Evolutionary conservation across 1,140 invertebrate genomes (phyloP).

Genomic region (Lysiphlebus fabarum): DNA sequence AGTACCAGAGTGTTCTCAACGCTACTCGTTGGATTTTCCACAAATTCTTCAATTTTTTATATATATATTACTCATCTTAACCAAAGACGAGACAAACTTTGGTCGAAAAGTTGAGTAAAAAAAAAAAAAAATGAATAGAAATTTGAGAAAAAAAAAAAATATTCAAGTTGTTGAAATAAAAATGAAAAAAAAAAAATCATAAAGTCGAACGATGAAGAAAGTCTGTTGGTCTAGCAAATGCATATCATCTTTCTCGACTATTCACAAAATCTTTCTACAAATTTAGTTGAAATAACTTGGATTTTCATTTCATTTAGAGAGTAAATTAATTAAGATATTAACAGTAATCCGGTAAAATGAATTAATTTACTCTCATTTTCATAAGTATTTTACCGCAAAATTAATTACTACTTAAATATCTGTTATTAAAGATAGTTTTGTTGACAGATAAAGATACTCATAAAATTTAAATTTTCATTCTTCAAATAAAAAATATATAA

Average conservation of each 20-base stretch:
- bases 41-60: conserved; percentile 4
- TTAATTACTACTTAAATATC: neutral
- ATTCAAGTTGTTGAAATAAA: conserved; percentile 13
- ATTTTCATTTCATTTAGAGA: conserved; percentile 10
- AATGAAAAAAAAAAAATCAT: conserved; percentile 15
- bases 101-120: conserved; percentile 6
- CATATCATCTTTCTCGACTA: neutral
- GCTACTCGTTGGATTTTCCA: conserved; percentile 2
- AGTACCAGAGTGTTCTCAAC: conserved; percentile 9
- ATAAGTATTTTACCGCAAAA: neutral
- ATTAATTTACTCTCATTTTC: conserved; percentile 4
- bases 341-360: conserved; percentile 2
- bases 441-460: too few species aligned
- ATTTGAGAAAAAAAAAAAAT: neutral
- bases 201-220: conserved; percentile 32
- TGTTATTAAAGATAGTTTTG: neutral
- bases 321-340: conserved; percentile 13
- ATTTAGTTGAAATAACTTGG: neutral
- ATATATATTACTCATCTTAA: conserved; percentile 14
- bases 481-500: too few species aligned
- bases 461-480: too few species aligned
- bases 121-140: neutral
- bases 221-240: conserved; percentile 20
- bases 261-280: neutral
- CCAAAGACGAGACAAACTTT: conserved; percentile 2